Evolutionary conservation across 2,888 invertebrate genomes (phyloP).

Genomic region (Phanerotoma sp.): DNA sequence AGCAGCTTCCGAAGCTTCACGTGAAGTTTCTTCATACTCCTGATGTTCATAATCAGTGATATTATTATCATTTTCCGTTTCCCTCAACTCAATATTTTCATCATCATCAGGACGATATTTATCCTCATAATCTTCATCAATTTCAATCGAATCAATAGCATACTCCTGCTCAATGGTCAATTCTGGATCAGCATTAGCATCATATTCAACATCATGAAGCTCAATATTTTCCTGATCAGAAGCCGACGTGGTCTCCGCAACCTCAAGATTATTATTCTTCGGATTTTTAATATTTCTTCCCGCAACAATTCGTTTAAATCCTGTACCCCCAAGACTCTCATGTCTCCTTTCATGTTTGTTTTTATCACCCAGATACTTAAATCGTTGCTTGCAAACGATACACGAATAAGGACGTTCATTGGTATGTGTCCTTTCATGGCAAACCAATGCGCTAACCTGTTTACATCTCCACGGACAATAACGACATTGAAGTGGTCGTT

Average conservation of each 20-base stretch:
- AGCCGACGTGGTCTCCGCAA: conserved; percentile 36
- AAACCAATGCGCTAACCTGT: conserved; percentile 55
- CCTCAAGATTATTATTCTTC: conserved; percentile 21
- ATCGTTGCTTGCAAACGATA: conserved; percentile 52
- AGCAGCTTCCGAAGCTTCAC: conserved; percentile 47
- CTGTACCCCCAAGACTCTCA: conserved; percentile 53
- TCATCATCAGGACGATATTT: conserved; percentile 29
- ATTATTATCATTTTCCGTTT: conserved; percentile 27
- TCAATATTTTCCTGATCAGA: conserved; percentile 45
- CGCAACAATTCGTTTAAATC: conserved; percentile 53
- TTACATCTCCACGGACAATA: conserved; percentile 55
- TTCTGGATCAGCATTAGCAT: conserved; percentile 25
- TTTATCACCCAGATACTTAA: conserved; percentile 55
- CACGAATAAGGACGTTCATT: conserved; percentile 55
- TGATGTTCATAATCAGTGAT: conserved; percentile 34
- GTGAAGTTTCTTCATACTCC: conserved; percentile 52
- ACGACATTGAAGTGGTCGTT: conserved; percentile 51
- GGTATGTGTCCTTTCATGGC: conserved; percentile 55
- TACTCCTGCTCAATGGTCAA: conserved; percentile 31
- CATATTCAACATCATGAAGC: conserved; percentile 28
- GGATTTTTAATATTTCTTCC: conserved; percentile 45
- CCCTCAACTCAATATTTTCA: conserved; percentile 41
- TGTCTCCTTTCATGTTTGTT: conserved; percentile 55
- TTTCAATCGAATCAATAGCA: conserved; percentile 30
- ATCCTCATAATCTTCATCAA: no score